Evolutionary conservation across 2,113 vertebrate species (phyloP), one percentile per base, ranked within the genome.

Genomic region (Lampris megalopsis): DNA sequence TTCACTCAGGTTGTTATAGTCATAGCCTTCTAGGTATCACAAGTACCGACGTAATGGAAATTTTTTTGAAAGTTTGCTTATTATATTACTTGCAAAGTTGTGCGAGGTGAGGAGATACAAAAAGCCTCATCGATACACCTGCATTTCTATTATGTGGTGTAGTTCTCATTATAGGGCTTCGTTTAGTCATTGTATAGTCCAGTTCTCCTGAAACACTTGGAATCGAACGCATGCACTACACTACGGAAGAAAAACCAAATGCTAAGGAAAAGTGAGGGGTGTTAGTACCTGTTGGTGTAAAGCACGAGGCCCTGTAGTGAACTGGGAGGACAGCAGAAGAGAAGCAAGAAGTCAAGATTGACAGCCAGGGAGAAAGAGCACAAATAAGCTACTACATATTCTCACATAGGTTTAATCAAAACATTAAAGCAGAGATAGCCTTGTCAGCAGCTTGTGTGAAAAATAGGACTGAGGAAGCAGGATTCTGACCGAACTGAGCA

Each of bases 211-310:
- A 24, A 47, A 85, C 35, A 69, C 56, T 8, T 75, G 43, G 58
- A 61, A 68, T 35, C 77, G 45, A 69, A 73, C 79, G 79, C 75
- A 84, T 88, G 86, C 83, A 85, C 24, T 68, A 68, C 5, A 63
- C 67, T 70, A 77, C 36, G 43, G 60, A 73, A 40, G 73, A 36
- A 71, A 11, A 61, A 49, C 52, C 50, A 61, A 59, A 67, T 70
- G 24, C 24, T 38, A 67, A 41, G 75, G 60, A 49, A 65, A 49
- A 84, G 67, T 82, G 68, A 85, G 69, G 73, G 68, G 49, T 82
- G 89, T 93, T 93, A 96, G 95, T 97, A 97, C 96, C 96, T 96
- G 96, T 95, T 96, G 96, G 93, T 96, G 96, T 95, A 96, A 96
- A 94, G 95, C 94, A 93, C 96, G 96, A 90, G 95, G 96, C 92